Conservation (phyloP, 2,113 vertebrate species). For the Ceyx margarethae region DNA sequence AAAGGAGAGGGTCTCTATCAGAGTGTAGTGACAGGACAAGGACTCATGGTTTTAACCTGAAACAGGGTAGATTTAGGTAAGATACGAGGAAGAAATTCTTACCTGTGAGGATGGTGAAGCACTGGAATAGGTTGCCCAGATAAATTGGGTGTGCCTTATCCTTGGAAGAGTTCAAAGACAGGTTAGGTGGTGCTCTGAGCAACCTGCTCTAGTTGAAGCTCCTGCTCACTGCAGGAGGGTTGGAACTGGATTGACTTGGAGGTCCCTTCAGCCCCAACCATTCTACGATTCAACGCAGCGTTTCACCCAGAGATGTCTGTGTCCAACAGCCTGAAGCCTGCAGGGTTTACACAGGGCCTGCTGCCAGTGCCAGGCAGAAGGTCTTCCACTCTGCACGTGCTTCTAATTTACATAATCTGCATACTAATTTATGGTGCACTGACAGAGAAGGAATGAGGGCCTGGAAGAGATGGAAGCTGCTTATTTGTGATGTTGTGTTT, state of each 20-base stretch:
- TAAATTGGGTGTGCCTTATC: not conserved
- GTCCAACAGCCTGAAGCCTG: not conserved
- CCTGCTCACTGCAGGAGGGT: not conserved
- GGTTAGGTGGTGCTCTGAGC: not conserved
- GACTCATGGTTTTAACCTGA: not conserved
- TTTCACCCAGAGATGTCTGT: not conserved
- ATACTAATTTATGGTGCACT: not conserved
- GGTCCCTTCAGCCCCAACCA: not conserved
- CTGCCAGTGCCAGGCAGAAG: not conserved
- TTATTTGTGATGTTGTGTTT: not conserved
- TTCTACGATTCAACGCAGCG: not conserved
- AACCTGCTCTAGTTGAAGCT: not conserved
- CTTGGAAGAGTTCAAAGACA: not conserved
- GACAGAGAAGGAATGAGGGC: not conserved
- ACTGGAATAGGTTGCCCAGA: not conserved
- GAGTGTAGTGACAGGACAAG: not conserved
- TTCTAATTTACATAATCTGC: conserved; percentile 27
- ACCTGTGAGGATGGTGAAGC: not conserved
- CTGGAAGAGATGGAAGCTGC: not conserved
- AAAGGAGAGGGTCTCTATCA: not conserved
- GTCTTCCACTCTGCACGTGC: not conserved
- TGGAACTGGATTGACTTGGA: not conserved
- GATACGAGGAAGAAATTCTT: not conserved
- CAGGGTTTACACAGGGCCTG: not conserved
- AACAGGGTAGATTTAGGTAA: not conserved